Percentiles rank a stretch among this genome's conserved stretches.
phyloP scores from a whole-genome alignment of 2,888 invertebrate genomes.

The Acrobasis suavella region DNA sequence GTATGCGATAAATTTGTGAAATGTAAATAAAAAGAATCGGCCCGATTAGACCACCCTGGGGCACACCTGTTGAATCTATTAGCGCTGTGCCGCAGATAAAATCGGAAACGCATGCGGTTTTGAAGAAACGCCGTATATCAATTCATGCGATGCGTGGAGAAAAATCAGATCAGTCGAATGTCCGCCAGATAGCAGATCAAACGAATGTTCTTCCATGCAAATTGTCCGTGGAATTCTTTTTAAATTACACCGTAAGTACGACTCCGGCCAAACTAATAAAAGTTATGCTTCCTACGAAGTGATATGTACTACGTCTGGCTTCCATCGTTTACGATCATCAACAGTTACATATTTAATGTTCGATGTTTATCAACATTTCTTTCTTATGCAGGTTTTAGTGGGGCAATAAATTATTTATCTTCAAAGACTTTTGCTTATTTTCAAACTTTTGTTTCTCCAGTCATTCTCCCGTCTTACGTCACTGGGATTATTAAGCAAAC shows the following conservation, averaged over 20 bases:
- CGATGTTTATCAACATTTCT: constrained; percentile 83
- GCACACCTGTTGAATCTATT: constrained; percentile 79
- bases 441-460: constrained; percentile 74
- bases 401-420: constrained; percentile 79
- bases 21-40: constrained; percentile 72
- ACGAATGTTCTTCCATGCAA: constrained; percentile 62
- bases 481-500: constrained; percentile 60
- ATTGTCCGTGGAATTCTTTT: constrained; percentile 69
- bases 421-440: constrained; percentile 79
- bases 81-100: constrained; percentile 58
- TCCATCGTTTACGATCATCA: constrained; percentile 78
- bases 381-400: constrained; percentile 81
- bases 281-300: constrained; percentile 70
- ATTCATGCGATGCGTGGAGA: constrained; percentile 66
- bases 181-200: constrained; percentile 58
- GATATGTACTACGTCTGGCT: constrained; percentile 75
- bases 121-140: constrained; percentile 62
- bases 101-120: constrained; percentile 55
- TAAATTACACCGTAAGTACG: constrained; percentile 63
- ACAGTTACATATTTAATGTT: constrained; percentile 82
- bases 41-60: constrained; percentile 71
- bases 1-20: constrained; percentile 75
- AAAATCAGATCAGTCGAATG: constrained; percentile 63
- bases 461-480: constrained; percentile 63
- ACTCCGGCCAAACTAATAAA: constrained; percentile 66